Evolutionary conservation across 2,113 vertebrate species (phyloP), one percentile per base, ranked within the genome.

Genomic region (Hemicordylus capensis): DNA sequence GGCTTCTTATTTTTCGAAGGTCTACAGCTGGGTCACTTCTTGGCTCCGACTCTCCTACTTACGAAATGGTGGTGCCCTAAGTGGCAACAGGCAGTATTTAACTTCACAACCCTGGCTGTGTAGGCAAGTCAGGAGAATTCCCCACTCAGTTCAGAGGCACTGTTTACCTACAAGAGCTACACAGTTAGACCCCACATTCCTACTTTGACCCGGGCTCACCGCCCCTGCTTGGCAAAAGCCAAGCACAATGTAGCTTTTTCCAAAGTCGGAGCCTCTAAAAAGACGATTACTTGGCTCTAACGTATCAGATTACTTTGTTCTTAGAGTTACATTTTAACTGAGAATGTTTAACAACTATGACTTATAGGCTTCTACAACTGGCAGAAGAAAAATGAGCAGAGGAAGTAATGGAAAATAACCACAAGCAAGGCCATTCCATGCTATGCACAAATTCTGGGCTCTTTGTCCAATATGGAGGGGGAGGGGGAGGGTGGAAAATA

Each of bases 281-380:
- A 85, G 42, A 85, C n/a, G 89, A 91, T 92, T 91, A 80, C 88
- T 91, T 92, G 92, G 88, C 93, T 92, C 77, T 82, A 84, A 42
- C 46, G 0, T 89, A 89, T 95, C 95, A 91, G 93, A 95, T 94
- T 94, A 94, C 95, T 95, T 93, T 94, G 93, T 95, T 95, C 95
- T 95, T 95, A 90, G 94, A 96, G 96, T 95, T 94, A 95, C 93
- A 95, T 95, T 96, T 96, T 95, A 94, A 96, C 95, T 91, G 94
- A 94, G 94, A 94, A 94, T 94, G 94, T 94, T 95, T 94, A 96
- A 95, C 95, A 94, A 87, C 93, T 89, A 86, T 95, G 95, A 96
- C 96, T 96, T 95, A 95, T 80, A 93, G 94, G 93, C 94, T 96
- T 95, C 95, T 96, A 95, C 95, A 96, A 94, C 92, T 95, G 95